These are phyloP conservation scores for Notodonta dromedarius DNA, from an alignment of 2,888 invertebrate species.

Conservation along the genomic window DNA sequence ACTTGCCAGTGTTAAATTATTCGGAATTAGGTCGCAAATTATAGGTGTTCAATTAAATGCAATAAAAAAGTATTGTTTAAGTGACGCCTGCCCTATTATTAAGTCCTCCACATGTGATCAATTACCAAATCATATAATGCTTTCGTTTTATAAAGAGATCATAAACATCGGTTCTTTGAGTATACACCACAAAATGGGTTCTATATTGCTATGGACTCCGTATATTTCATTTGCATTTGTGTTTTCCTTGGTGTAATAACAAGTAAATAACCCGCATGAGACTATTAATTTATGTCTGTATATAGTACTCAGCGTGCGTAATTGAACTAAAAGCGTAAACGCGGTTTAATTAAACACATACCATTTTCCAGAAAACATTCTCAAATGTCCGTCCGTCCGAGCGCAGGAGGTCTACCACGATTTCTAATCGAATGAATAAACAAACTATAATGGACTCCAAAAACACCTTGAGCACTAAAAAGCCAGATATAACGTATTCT, in stretches of 20 bases:
- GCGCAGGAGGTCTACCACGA: conserved; percentile 1
- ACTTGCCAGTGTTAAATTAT: conserved; percentile 1
- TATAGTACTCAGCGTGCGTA: neutral
- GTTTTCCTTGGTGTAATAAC: too few species aligned
- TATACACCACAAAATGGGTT: neutral
- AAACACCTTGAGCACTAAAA: too few species aligned
- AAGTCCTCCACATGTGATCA: neutral
- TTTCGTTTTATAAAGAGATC: neutral
- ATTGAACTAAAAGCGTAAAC: neutral
- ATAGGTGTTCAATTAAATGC: neutral
- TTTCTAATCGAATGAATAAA: neutral
- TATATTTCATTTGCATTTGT: too few species aligned
- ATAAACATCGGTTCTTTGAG: neutral
- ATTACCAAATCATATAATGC: neutral
- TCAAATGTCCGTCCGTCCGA: conserved; percentile 1
- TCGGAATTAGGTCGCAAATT: neutral
- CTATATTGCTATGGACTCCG: too few species aligned
- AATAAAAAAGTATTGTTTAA: neutral
- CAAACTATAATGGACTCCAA: neutral
- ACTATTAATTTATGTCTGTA: neutral
- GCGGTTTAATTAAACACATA: conserved; percentile 4
- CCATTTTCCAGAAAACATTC: conserved; percentile 1
- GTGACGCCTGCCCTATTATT: neutral
- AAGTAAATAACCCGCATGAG: too few species aligned
- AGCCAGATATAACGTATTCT: too few species aligned